phyloP scores from a whole-genome alignment of 37 sponge, comb jelly and placozoan genomes.

The Halichondria panicea region DNA sequence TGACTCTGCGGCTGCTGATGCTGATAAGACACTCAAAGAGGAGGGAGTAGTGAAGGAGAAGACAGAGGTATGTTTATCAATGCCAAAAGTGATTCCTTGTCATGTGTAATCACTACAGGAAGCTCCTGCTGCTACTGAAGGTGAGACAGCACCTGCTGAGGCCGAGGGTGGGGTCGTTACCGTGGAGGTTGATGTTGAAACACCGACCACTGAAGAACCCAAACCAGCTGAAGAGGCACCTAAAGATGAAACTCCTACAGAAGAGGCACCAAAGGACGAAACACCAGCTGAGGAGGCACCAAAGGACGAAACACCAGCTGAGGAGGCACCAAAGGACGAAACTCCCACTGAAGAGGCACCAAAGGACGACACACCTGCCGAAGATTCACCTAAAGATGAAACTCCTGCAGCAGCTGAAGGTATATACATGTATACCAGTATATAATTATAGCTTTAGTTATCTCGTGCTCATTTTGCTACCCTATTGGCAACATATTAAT shows the following conservation, averaged over 20 bases:
- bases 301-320: neutral
- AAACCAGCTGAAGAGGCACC: slow-evolving; percentile 1
- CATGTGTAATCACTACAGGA: no score
- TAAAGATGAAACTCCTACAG: neutral
- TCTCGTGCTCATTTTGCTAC: no score
- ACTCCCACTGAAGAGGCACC: neutral
- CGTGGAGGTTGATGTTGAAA: slow-evolving; percentile 14
- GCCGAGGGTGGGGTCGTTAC: slow-evolving; percentile 4
- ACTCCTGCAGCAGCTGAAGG: slow-evolving; percentile 12
- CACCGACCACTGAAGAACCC: slow-evolving; percentile 4
- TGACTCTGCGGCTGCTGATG: neutral
- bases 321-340: neutral
- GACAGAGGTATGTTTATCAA: slow-evolving; percentile 15
- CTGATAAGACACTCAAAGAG: neutral
- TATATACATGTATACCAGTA: no score
- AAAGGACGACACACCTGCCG: neutral
- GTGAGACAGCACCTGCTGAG: slow-evolving; percentile 3
- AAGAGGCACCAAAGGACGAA: neutral
- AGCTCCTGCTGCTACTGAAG: neutral
- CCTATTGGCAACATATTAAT: no score
- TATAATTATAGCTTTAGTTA: no score
- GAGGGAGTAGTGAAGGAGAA: slow-evolving; percentile 9
- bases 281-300: neutral
- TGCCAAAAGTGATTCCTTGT: neutral
- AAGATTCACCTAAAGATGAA: slow-evolving; percentile 12